These are phyloP conservation scores for Glyptemys insculpta DNA, from an alignment of 2,797 vertebrate genomes.

Conservation along the genomic window DNA sequence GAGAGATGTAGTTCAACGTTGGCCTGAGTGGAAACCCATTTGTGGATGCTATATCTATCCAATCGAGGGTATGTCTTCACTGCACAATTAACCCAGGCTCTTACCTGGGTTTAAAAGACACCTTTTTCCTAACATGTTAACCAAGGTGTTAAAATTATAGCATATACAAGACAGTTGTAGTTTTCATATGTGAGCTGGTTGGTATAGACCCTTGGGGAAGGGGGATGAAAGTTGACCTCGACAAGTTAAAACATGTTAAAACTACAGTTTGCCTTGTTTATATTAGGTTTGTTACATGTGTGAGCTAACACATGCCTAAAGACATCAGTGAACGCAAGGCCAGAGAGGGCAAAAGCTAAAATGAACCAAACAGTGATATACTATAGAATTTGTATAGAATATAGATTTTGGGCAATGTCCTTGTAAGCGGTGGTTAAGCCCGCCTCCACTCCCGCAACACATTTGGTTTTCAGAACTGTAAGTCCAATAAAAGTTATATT, in stretches of 20 bases:
- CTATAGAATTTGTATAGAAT: neutral
- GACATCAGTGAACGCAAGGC: neutral
- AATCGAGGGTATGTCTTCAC: neutral
- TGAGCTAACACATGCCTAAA: neutral
- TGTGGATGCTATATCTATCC: neutral
- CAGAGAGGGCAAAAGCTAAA: neutral
- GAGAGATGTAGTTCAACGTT: neutral
- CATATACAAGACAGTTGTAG: neutral
- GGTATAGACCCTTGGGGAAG: neutral
- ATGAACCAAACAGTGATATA: rapidly evolving
- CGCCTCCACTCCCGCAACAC: neutral
- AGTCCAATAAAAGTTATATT: neutral
- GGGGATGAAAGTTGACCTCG: neutral
- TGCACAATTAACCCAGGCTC: rapidly evolving
- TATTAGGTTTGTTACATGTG: neutral
- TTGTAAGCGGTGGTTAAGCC: neutral
- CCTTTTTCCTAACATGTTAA: neutral
- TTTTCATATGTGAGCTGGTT: neutral
- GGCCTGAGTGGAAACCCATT: neutral
- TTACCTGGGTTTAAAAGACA: neutral
- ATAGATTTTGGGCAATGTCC: neutral
- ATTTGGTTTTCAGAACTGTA: neutral
- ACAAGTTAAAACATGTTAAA: neutral
- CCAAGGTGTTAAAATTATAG: neutral
- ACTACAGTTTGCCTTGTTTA: neutral